A percentile compares a stretch with the other conserved stretches of the same genome.
phyloP scores from a whole-genome alignment of 2,888 invertebrate genomes.

The Lepidonotus clava region DNA sequence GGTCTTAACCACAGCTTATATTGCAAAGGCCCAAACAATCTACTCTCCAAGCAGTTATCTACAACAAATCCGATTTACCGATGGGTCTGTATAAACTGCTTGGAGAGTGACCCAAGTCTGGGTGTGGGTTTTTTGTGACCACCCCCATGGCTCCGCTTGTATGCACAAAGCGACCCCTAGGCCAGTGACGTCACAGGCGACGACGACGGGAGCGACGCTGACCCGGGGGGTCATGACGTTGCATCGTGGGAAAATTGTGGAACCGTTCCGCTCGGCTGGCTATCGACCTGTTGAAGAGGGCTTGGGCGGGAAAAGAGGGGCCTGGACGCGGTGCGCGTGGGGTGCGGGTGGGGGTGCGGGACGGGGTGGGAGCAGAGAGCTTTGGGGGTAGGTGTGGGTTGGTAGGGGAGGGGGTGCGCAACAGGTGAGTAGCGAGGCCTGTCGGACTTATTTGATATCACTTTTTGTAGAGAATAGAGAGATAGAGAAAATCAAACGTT shows the following conservation, averaged over 20 bases:
- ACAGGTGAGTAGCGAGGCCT: no score
- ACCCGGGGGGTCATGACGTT: background rate
- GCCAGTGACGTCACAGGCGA: conserved; percentile 2
- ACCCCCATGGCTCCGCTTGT: background rate
- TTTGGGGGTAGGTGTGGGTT: background rate
- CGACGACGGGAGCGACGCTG: background rate
- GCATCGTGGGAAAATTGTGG: background rate
- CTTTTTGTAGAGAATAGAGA: no score
- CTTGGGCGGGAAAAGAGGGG: background rate
- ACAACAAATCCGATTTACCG: no score
- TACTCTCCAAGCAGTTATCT: no score
- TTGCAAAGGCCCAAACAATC: no score
- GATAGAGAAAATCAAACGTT: no score
- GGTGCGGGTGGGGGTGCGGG: background rate
- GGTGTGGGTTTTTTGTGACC: background rate
- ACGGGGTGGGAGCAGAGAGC: background rate
- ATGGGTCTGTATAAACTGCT: no score
- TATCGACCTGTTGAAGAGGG: background rate
- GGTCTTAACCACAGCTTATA: no score
- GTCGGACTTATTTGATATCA: no score
- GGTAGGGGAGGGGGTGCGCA: no score
- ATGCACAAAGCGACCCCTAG: background rate
- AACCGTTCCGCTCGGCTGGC: background rate
- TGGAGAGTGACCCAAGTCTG: no score
- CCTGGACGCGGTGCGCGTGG: background rate